Evolutionary conservation across 2,113 vertebrate species (phyloP).

Genomic region (Antidorcas marsupialis): DNA sequence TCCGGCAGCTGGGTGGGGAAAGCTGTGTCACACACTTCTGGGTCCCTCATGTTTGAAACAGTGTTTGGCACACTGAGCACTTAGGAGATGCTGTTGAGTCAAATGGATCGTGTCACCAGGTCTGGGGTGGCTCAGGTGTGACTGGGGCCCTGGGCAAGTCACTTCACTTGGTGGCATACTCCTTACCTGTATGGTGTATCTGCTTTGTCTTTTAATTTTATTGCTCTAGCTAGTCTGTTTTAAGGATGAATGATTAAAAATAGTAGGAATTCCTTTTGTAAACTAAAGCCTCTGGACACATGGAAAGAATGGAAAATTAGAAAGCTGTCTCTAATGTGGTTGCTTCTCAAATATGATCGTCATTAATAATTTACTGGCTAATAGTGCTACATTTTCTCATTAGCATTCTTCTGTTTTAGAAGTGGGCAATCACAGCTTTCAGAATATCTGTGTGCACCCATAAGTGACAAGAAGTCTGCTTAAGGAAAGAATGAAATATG

Average conservation of each 20-base stretch:
- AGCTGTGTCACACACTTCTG: neutral
- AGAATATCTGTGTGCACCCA: neutral
- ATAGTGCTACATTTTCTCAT: neutral
- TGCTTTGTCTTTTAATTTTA: neutral
- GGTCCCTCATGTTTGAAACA: neutral
- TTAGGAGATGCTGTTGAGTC: neutral
- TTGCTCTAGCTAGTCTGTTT: neutral
- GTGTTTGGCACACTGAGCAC: neutral
- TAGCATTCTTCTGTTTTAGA: neutral
- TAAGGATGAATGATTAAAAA: neutral
- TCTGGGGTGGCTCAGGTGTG: neutral
- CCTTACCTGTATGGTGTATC: too few relatives aligned
- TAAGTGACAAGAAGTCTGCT: neutral
- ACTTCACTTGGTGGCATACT: neutral
- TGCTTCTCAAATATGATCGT: neutral
- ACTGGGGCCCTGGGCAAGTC: neutral
- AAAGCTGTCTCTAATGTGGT: neutral
- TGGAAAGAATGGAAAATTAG: neutral
- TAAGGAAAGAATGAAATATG: neutral
- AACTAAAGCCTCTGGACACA: neutral
- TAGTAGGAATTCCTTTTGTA: neutral
- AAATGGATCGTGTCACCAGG: neutral
- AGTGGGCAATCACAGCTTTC: neutral
- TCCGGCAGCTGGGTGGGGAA: neutral
- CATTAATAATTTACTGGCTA: neutral